Conservation (phyloP, 1,140 invertebrate species). For the Drosophila athabasca region DNA sequence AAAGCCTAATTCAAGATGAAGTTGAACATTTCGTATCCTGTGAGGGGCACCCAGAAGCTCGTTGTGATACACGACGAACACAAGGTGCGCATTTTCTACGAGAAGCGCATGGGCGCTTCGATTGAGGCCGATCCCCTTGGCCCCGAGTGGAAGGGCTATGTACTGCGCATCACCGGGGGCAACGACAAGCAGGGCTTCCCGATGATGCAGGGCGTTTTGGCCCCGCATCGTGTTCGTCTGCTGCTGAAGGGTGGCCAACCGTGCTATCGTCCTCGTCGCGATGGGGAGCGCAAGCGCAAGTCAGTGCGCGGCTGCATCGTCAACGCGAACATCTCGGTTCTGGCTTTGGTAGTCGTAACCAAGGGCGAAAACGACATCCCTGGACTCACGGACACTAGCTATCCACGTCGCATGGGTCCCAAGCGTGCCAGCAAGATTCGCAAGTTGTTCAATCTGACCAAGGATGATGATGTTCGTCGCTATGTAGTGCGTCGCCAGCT, state of each 20-base stretch:
- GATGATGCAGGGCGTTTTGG: slow-evolving; percentile 99
- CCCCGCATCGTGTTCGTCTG: slow-evolving; percentile 96
- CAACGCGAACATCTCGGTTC: slow-evolving; percentile 96
- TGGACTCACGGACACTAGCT: slow-evolving; percentile 95
- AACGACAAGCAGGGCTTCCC: slow-evolving; percentile 99
- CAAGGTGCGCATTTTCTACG: slow-evolving; percentile 93
- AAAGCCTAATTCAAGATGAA: slow-evolving; percentile 86
- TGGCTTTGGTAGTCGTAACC: slow-evolving; percentile 95
- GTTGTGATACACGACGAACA: slow-evolving; percentile 98
- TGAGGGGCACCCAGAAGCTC: slow-evolving; percentile 97
- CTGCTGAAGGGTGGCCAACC: slow-evolving; percentile 97
- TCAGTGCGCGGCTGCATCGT: slow-evolving; percentile 99
- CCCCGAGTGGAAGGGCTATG: slow-evolving; percentile 97
- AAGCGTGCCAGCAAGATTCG: slow-evolving; percentile 98
- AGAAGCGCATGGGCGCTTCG: slow-evolving; percentile 91
- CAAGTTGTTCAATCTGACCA: slow-evolving; percentile 97
- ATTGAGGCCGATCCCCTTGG: slow-evolving; percentile 95
- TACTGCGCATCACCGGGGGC: slow-evolving; percentile 94
- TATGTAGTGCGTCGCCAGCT: slow-evolving; percentile 97
- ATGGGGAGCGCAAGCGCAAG: slow-evolving; percentile 98
- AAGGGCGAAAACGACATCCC: slow-evolving; percentile 98
- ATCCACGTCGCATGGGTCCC: slow-evolving; percentile 97
- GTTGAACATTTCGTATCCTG: slow-evolving; percentile 98
- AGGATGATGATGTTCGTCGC: slow-evolving; percentile 98
- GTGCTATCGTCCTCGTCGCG: slow-evolving; percentile 96